Evolutionary conservation across 92 coral and sea anemone genomes (phyloP), one percentile per base, ranked within the genome.

Genomic region (Siderastrea radians): DNA sequence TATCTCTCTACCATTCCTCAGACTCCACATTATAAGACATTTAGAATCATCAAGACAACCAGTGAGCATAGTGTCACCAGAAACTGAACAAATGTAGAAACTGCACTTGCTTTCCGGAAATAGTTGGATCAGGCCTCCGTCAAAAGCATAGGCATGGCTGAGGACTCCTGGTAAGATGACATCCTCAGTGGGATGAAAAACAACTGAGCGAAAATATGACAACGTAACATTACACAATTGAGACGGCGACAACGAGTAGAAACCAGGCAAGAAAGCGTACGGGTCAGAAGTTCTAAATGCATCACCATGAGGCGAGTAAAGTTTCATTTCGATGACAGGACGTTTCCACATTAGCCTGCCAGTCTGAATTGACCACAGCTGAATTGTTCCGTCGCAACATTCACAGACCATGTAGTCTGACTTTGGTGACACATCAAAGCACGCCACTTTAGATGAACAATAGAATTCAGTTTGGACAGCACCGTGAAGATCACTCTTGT

Each of bases 121-220:
- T 12, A 80, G 53, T 13, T 5, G 43, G 2, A 38, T 80, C 48
- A 49, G 74, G 5, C 38, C 74, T 14, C 84, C 84, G 46, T 52
- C 9, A 52, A 66, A 49, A 1, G 65, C 0, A 52, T 51, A 80
- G 6, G 55, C 49, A 11, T 65, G 19, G 49, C 76, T 72, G 1
- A 72, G 57, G n/a, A 72, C 51, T 1, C 76, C 76, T 49, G 76
- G 55, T 6, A 72, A 72, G 51, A 72, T 49, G 13, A 72, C 46
- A 48, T 80, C 44, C 16, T 80, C 5, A 26, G 51, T 65, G 6
- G 84, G 84, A 67, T 80, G 84, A 66, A 80, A 80, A 1, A 80
- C 50, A 3, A 80, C 75, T 0, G 74, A 65, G 14, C 64, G 74
- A 8, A 48, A 80, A 51, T 17, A 26, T 19, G 84, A 65, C 43